Evolutionary conservation across 2,888 invertebrate species (phyloP), one percentile per base, ranked within the genome.

Genomic region (Drosophila subsilvestris): DNA sequence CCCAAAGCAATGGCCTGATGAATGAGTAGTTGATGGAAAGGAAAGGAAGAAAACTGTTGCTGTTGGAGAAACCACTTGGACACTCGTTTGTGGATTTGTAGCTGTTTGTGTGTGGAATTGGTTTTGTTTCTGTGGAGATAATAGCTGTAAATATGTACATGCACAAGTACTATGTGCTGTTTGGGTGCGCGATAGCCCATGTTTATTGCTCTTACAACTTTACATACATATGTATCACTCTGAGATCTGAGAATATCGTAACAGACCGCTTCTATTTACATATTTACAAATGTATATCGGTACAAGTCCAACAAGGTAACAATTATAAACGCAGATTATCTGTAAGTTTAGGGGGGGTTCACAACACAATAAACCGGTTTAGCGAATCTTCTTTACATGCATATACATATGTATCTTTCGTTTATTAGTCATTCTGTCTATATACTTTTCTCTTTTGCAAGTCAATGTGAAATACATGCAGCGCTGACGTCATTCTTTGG

Each of bases 401-500:
- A 10, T 29, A 44, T 9, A n/a, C n/a, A n/a, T n/a, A n/a, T n/a
- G n/a, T n/a, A 20, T 18, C 18, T 22, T 18, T 68, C 45, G 9
- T 18, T n/a, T 14, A 25, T 71, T 63, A 70, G 53, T 63, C 73
- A 72, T 37, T 0, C 42, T 37, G 12, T 20, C 9, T 54, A 55
- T 61, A 22, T 70, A 48, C 44, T 18, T 17, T 32, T 32, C 43
- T 20, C 43, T 48, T 54, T 72, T 71, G 49, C 71, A 50, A 14
- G 3, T 9, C 1, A n/a, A 55, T 51, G 43, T 51, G 74, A 74
- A 72, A 72, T 78, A 65, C 18, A 59, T 9, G 47, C 53, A 32
- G 44, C 3, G 22, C 3, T 87, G 88, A 87, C 81, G 88, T 79
- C 83, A 85, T 29, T 44, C 2, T 32, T 42, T 14, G 45, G 55